Conservation (phyloP, 2,797 vertebrate genomes). For the Brotula barbata region DNA sequence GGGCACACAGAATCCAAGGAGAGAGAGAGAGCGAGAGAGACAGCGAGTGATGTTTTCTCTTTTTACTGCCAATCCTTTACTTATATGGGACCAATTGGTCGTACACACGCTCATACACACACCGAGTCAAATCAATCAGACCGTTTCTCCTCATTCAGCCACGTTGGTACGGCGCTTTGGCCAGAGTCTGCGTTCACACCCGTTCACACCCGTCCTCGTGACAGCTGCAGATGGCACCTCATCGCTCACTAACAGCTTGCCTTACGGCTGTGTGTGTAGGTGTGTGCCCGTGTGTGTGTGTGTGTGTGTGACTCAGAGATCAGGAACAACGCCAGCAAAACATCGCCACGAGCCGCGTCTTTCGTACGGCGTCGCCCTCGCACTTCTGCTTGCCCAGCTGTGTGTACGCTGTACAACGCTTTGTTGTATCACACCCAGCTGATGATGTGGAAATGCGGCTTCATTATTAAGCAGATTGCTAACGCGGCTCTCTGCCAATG, state of each 20-base stretch:
- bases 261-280: constrained; percentile 44
- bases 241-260: constrained; percentile 63
- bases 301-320: constrained; percentile 11
- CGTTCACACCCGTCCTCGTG: constrained; percentile 59
- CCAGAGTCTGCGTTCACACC: constrained; percentile 64
- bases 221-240: constrained; percentile 67
- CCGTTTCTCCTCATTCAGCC: constrained; percentile 67
- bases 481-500: constrained; percentile 26
- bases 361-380: constrained; percentile 43
- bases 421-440: constrained; percentile 50
- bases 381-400: constrained; percentile 58
- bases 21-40: no score
- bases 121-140: constrained; percentile 33
- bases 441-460: constrained; percentile 58
- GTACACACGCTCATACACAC: neutral
- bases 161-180: constrained; percentile 60
- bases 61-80: no score
- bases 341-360: constrained; percentile 44
- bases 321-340: constrained; percentile 59
- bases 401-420: constrained; percentile 45
- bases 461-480: constrained; percentile 56
- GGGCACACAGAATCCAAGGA: no score
- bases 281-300: constrained; percentile 1
- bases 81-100: no score
- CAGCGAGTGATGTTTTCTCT: no score